Evolutionary conservation across 2,888 invertebrate genomes (phyloP), one percentile per base, ranked within the genome.

Genomic region (Pinctada fucata): DNA sequence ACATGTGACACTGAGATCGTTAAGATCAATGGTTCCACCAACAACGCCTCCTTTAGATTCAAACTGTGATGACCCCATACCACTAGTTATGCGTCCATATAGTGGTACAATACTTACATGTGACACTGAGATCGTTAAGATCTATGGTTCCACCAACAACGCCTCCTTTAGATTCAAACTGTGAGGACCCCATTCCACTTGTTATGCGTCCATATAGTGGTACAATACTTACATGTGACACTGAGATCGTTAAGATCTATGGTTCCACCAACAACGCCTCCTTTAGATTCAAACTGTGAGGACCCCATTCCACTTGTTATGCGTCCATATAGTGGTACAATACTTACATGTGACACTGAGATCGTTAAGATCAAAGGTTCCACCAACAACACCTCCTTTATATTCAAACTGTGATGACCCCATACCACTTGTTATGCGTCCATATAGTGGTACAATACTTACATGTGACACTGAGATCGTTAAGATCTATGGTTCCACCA

Each of bases 21-120:
- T 95, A 64, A 99, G 95, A 92, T 97, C 96, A 89, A 99, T 97
- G 86, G 96, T 96, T 48, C 99, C 99, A 91, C 99, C 98, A 50
- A 99, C 98, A 90, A 99, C 99, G 85, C 99, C 99, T 76, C 97
- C 98, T 93, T 97, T 97, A 13, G 99, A 98, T 92, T 98, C 98
- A 76, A 99, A 94, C 86, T 96, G 95, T 0, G 98, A 98, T 50
- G 97, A 96, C 10, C 96, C 97, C 78, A 99, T 94, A 81, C 97
- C 97, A 64, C 98, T 94, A 70, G 97, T 96, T 80, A 97, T 95
- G 31, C 31, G 31, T 31, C 31, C 31, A 31, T 31, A 31, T 31
- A 31, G 31, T 31, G 31, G 31, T 31, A 31, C 31, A 31, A 31
- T 31, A 87, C 86, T 83, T 86, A 93, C 94, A 88, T 79, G 96